phyloP scores from a whole-genome alignment of 2,888 invertebrate genomes.

The Acleris holmiana region DNA sequence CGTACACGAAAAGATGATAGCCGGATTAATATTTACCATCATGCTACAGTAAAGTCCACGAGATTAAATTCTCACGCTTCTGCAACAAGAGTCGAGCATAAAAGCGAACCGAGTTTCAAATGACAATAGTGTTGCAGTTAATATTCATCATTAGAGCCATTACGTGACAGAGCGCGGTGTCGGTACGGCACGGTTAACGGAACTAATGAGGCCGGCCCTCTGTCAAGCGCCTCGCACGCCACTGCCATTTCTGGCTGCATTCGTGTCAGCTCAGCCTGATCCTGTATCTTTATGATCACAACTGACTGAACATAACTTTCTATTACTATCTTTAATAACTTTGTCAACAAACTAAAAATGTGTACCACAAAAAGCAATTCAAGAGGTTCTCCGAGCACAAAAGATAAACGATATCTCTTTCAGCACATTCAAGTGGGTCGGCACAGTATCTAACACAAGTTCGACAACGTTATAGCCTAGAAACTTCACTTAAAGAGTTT shows the following conservation, averaged over 20 bases:
- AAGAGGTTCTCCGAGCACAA: slow-evolving; percentile 45
- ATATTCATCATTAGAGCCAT: slow-evolving; percentile 26
- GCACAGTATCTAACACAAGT: slow-evolving; percentile 48
- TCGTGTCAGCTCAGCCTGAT: slow-evolving; percentile 51
- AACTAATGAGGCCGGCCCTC: slow-evolving; percentile 61
- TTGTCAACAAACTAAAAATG: slow-evolving; percentile 30
- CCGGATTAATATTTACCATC: not conserved
- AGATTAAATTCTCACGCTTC: slow-evolving; percentile 23
- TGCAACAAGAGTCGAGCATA: slow-evolving; percentile 15
- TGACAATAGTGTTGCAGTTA: slow-evolving; percentile 22
- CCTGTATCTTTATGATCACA: slow-evolving; percentile 42
- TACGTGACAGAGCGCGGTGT: slow-evolving; percentile 49
- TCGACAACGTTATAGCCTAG: slow-evolving; percentile 51
- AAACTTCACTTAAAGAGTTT: slow-evolving; percentile 42
- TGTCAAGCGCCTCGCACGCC: slow-evolving; percentile 45
- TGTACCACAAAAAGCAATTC: slow-evolving; percentile 40
- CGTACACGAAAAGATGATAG: no score
- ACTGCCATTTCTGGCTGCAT: slow-evolving; percentile 56
- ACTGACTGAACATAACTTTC: slow-evolving; percentile 14
- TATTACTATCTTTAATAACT: slow-evolving; percentile 9
- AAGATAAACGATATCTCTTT: slow-evolving; percentile 57
- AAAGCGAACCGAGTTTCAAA: slow-evolving; percentile 5
- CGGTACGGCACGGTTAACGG: slow-evolving; percentile 62
- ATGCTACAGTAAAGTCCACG: not conserved
- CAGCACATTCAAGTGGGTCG: slow-evolving; percentile 55